Evolutionary conservation across 2,797 vertebrate genomes (phyloP).

Genomic region (Octomys mimax): DNA sequence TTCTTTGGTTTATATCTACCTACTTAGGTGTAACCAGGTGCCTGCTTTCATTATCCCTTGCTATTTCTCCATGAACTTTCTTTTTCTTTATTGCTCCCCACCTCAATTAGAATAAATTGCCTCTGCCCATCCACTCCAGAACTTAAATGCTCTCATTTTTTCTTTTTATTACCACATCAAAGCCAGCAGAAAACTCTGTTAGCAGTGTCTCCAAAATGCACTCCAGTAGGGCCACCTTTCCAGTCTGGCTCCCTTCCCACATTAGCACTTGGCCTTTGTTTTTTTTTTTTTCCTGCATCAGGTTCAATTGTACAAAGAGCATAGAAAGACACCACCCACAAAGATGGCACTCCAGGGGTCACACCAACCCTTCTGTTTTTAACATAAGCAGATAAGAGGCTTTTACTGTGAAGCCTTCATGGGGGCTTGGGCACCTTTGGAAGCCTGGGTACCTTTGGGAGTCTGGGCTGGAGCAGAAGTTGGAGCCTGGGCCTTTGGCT

Average conservation of each 20-base stretch:
- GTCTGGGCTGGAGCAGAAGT: no score
- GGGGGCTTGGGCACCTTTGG: no score
- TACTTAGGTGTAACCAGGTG: not conserved
- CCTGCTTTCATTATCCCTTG: not conserved
- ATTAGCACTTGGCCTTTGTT: not conserved
- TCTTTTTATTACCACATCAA: not conserved
- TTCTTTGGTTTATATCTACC: not conserved
- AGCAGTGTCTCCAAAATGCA: not conserved
- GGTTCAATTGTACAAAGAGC: no score
- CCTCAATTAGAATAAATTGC: not conserved
- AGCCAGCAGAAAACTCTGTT: not conserved
- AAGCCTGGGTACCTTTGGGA: no score
- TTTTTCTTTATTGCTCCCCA: not conserved
- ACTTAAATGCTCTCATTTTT: not conserved
- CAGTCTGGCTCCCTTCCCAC: not conserved
- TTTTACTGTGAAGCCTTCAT: no score
- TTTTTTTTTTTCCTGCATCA: no score
- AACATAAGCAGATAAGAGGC: no score
- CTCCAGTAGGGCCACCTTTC: not conserved
- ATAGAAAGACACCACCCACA: no score
- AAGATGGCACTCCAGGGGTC: no score
- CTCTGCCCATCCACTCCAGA: not conserved
- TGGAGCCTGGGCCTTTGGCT: no score
- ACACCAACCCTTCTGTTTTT: no score
- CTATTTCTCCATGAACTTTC: not conserved